Evolutionary conservation across 2,888 invertebrate genomes (phyloP).

Genomic region (Sialis lutaria): DNA sequence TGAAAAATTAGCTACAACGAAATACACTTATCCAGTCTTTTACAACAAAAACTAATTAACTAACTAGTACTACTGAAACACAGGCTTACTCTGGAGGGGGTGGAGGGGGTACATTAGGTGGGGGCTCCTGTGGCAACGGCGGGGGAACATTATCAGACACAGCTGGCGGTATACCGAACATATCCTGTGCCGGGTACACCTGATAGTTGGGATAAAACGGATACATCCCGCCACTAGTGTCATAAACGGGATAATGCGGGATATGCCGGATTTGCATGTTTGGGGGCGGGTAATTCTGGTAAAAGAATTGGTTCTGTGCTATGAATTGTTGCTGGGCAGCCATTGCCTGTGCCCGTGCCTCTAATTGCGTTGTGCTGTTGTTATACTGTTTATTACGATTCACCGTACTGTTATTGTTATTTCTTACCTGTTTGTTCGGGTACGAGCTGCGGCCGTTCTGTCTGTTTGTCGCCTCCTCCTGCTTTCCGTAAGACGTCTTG

Average conservation of each 20-base stretch:
- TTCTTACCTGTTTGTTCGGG: slow-evolving; percentile 21
- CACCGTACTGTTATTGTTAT: slow-evolving; percentile 13
- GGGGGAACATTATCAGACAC: slow-evolving; percentile 21
- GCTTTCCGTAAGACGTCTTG: slow-evolving; percentile 13
- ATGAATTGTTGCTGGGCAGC: slow-evolving; percentile 23
- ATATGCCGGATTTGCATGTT: slow-evolving; percentile 1
- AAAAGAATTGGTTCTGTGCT: slow-evolving; percentile 14
- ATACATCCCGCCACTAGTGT: slow-evolving; percentile 3
- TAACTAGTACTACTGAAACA: no score
- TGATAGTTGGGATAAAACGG: slow-evolving; percentile 16
- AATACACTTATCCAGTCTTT: no score
- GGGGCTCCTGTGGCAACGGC: slow-evolving; percentile 37
- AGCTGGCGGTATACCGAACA: slow-evolving; percentile 14
- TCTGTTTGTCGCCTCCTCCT: slow-evolving; percentile 15
- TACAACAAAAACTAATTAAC: no score
- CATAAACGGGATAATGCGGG: neutral
- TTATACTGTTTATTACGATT: slow-evolving; percentile 10
- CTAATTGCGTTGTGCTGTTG: slow-evolving; percentile 6
- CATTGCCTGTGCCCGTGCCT: slow-evolving; percentile 12
- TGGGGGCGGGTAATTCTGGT: slow-evolving; percentile 6
- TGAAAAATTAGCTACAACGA: no score
- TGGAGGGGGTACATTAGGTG: slow-evolving; percentile 42
- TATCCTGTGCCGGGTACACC: slow-evolving; percentile 17
- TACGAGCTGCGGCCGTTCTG: slow-evolving; percentile 23
- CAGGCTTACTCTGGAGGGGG: slow-evolving; percentile 31